Conservation (phyloP, 2,113 vertebrate species). For the Pangasianodon hypophthalmus region DNA sequence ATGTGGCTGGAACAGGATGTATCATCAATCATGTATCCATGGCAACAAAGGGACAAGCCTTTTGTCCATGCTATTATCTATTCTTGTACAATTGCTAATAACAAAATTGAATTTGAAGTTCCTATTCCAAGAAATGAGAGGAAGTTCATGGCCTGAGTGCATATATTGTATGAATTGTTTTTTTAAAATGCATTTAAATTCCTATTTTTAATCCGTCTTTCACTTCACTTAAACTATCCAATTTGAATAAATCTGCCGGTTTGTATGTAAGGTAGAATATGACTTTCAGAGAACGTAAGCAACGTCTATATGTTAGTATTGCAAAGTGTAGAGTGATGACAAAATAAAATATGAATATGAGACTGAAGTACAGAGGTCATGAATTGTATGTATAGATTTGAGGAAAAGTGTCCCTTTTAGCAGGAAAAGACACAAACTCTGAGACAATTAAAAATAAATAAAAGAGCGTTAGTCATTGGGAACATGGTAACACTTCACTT, state of each 20-base stretch:
- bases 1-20: slow-evolving; percentile 24
- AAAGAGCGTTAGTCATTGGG: no score
- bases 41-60: slow-evolving; percentile 48
- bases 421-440: no score
- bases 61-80: not conserved
- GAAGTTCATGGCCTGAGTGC: not conserved
- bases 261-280: not conserved
- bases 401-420: no score
- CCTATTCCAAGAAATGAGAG: not conserved
- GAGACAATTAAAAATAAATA: no score
- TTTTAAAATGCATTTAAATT: not conserved
- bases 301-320: no score
- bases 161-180: not conserved
- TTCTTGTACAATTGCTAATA: not conserved
- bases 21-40: slow-evolving; percentile 55
- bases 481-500: no score
- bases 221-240: not conserved
- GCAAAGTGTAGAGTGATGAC: no score
- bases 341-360: no score
- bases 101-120: slow-evolving; percentile 8
- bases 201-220: not conserved
- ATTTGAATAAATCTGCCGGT: not conserved
- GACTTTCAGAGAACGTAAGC: not conserved
- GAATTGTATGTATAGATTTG: no score
- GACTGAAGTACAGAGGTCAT: no score